Percentiles rank a stretch among this genome's conserved stretches.
Evolutionary conservation across 2,888 invertebrate species (phyloP).

Genomic region (Lasioglossum oenotherae): DNA sequence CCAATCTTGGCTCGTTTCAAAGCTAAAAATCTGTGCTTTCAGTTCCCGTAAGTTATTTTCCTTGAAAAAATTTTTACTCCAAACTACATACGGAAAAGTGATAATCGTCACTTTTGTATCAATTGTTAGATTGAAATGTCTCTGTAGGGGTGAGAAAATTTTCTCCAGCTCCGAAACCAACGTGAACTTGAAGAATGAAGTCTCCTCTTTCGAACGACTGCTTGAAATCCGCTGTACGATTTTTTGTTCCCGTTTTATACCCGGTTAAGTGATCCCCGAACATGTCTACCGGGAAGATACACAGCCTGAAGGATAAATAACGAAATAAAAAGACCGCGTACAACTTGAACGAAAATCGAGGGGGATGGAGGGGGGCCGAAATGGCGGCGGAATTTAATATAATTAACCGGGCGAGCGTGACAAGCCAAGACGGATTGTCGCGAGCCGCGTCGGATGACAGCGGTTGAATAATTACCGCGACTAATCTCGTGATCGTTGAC

Average conservation of each 20-base stretch:
- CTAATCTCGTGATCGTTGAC: slow-evolving; percentile 69
- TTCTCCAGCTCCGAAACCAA: neutral
- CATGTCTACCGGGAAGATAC: neutral
- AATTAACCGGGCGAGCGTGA: slow-evolving; percentile 56
- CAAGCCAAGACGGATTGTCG: slow-evolving; percentile 63
- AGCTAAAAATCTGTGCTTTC: neutral
- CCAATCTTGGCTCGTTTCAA: neutral
- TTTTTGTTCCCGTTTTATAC: neutral
- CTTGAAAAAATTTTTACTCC: neutral
- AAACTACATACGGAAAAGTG: neutral
- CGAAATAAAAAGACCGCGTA: neutral
- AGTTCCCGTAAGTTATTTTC: fast-evolving
- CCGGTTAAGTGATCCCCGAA: neutral
- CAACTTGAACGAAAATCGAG: neutral
- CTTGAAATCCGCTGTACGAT: neutral
- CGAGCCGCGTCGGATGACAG: slow-evolving; percentile 56
- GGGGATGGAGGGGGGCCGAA: neutral
- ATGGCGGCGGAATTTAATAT: slow-evolving; percentile 24
- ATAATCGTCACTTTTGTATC: neutral
- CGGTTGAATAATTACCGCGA: slow-evolving; percentile 63
- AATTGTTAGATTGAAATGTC: neutral
- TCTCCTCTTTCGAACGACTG: neutral
- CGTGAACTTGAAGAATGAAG: neutral
- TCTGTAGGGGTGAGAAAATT: neutral
- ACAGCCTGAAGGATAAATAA: neutral